phyloP scores from a whole-genome alignment of 2,888 invertebrate species.

The Erynnis tages region DNA sequence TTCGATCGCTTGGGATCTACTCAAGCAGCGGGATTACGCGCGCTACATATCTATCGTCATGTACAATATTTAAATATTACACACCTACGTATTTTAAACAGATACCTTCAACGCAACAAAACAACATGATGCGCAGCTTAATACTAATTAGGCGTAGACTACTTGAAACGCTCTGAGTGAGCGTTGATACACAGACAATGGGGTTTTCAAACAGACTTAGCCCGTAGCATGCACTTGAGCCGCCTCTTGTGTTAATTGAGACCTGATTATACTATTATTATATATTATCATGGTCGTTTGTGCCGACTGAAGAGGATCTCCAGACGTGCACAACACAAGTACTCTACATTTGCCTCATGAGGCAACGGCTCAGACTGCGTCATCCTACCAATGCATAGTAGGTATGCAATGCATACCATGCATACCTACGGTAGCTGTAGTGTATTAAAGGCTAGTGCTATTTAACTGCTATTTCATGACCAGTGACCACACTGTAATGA shows the following conservation, averaged over 20 bases:
- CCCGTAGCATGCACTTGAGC: conserved; percentile 20
- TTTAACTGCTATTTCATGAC: not conserved
- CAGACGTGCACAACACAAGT: not conserved
- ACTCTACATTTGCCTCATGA: too few species aligned
- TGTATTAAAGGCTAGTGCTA: too few species aligned
- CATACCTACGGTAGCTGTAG: not conserved
- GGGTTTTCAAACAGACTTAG: conserved; percentile 23
- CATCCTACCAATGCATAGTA: too few species aligned
- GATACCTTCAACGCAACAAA: not conserved
- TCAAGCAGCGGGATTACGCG: too few species aligned
- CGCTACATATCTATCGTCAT: too few species aligned
- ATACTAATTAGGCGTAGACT: conserved; percentile 11
- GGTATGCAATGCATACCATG: too few species aligned
- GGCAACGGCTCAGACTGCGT: too few species aligned
- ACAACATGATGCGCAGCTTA: conserved; percentile 5
- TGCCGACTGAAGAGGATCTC: not conserved
- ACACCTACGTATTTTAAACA: not conserved
- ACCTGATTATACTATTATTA: conserved; percentile 13
- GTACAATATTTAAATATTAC: not conserved
- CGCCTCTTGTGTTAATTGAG: conserved; percentile 23
- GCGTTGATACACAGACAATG: conserved; percentile 19
- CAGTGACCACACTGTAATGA: conserved; percentile 6
- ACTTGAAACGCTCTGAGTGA: conserved; percentile 18
- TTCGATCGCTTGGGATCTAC: too few species aligned
- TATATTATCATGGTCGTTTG: conserved; percentile 3